Percentiles rank a stretch among this genome's conserved stretches.
Evolutionary conservation across 2,113 vertebrate genomes (phyloP).

Genomic region (Hippocampus barbouri): DNA sequence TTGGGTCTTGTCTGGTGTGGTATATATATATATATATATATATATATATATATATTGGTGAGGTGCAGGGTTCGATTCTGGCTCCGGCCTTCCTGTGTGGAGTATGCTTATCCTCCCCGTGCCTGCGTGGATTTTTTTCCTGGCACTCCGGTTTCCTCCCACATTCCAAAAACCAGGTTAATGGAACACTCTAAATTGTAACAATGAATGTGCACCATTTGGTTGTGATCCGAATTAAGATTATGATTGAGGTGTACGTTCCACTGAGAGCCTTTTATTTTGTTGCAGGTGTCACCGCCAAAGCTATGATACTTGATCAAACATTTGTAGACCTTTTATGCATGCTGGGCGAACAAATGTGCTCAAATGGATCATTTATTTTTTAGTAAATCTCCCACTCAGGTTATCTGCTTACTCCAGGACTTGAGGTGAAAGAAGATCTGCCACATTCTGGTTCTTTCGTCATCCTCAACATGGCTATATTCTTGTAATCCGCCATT

Average conservation of each 20-base stretch:
- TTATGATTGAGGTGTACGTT: neutral
- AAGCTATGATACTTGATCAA: neutral
- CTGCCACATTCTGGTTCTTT: neutral
- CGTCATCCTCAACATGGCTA: neutral
- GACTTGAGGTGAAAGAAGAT: neutral
- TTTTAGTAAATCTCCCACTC: neutral
- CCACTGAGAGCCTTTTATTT: neutral
- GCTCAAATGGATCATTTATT: neutral
- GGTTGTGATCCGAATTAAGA: neutral
- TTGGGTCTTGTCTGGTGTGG: too few species aligned
- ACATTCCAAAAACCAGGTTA: too few species aligned
- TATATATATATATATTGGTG: too few species aligned
- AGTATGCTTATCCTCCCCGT: too few species aligned
- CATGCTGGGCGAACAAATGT: neutral
- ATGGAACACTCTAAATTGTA: too few species aligned
- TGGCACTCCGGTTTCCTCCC: too few species aligned
- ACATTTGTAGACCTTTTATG: conserved; percentile 2
- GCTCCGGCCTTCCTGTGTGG: too few species aligned
- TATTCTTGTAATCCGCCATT: neutral
- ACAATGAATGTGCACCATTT: neutral
- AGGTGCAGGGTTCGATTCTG: too few species aligned
- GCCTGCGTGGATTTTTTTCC: too few species aligned
- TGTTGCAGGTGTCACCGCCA: neutral
- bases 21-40: too few species aligned
- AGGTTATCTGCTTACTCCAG: neutral